Evolutionary conservation across 1,140 invertebrate species (phyloP).

Genomic region (Papilio aristodemus): DNA sequence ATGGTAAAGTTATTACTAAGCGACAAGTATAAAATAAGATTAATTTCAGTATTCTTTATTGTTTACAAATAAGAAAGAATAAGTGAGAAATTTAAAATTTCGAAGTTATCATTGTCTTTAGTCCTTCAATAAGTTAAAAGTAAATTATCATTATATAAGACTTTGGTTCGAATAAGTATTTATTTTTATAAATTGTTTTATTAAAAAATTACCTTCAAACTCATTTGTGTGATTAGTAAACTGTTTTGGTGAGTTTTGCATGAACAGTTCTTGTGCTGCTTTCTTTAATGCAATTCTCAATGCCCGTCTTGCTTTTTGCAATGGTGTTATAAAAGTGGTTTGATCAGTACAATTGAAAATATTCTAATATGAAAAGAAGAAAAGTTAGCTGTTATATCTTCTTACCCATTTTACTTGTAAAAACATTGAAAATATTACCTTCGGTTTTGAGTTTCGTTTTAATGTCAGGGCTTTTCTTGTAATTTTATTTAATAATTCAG

Average conservation of each 20-base stretch:
- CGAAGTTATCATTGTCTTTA: too few relatives aligned
- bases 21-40: too few relatives aligned
- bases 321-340: constrained; percentile 54
- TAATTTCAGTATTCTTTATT: too few relatives aligned
- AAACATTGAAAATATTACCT: constrained; percentile 43
- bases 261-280: constrained; percentile 59
- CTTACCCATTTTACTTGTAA: neutral
- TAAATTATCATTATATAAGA: too few relatives aligned
- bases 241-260: constrained; percentile 53
- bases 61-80: too few relatives aligned
- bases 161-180: too few relatives aligned
- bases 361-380: constrained; percentile 45
- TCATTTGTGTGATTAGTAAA: constrained; percentile 47
- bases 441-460: constrained; percentile 65
- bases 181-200: too few relatives aligned
- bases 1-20: too few relatives aligned
- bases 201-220: constrained; percentile 63
- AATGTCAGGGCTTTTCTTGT: constrained; percentile 78
- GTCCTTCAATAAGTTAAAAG: too few relatives aligned
- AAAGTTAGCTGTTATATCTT: constrained; percentile 9
- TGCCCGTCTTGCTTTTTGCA: constrained; percentile 68
- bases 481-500: constrained; percentile 80
- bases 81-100: too few relatives aligned
- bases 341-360: constrained; percentile 52
- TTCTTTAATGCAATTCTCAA: constrained; percentile 66